Conservation (phyloP, 2,888 invertebrate species). For the Dolichomitus sp. region DNA sequence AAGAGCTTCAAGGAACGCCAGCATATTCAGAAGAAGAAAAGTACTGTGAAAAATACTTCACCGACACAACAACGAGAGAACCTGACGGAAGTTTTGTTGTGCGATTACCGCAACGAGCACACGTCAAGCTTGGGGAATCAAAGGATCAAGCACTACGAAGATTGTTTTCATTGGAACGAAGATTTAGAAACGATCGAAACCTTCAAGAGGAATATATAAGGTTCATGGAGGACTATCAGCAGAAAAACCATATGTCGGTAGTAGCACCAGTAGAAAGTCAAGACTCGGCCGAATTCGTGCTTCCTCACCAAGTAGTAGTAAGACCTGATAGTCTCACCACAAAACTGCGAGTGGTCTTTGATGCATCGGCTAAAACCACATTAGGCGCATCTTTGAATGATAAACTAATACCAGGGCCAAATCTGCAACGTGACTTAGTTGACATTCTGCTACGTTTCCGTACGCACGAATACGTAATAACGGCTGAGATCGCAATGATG, state of each 20-base stretch:
- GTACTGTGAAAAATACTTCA: too few species aligned
- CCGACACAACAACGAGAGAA: too few species aligned
- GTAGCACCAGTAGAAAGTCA: background rate
- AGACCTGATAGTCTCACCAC: constrained; percentile 11
- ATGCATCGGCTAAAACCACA: constrained; percentile 42
- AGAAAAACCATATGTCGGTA: constrained; percentile 3
- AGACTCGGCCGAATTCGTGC: background rate
- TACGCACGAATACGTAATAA: background rate
- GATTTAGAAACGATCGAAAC: background rate
- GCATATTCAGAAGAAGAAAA: too few species aligned
- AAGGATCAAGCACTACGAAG: background rate
- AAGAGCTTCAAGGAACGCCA: too few species aligned
- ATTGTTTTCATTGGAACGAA: background rate
- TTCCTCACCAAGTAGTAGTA: constrained; percentile 38
- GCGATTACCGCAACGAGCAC: too few species aligned
- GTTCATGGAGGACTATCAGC: constrained; percentile 7
- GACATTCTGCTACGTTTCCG: constrained; percentile 42
- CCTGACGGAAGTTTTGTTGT: too few species aligned
- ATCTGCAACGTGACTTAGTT: constrained; percentile 21
- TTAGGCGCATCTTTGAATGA: constrained; percentile 36
- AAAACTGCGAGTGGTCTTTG: constrained; percentile 38
- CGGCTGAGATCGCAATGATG: constrained; percentile 11
- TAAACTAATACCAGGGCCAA: constrained; percentile 26
- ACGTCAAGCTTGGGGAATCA: background rate
- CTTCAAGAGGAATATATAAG: background rate